Base-by-base conservation (phyloP, 1,140 invertebrate genomes). In the Drosophila bocki region DNA sequence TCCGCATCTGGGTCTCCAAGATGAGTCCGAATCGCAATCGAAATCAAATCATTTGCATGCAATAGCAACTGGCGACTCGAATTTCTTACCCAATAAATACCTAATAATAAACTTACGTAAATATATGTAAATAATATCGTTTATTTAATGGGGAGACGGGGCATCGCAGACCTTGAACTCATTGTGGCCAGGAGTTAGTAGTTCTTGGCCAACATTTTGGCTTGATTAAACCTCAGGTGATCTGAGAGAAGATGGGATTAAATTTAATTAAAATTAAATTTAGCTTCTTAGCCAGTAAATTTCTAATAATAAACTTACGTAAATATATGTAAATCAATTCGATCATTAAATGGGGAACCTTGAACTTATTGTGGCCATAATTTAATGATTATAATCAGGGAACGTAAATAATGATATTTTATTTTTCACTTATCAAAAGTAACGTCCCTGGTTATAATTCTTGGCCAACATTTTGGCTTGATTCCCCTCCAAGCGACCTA, bases 71-170 rank as follows among this genome's bases (percentile, higher is more conserved):
- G 47, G 48, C 62, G 44, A 61, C 67, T 62, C 71, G 78, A 83
- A 76, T 87, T 82, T 77, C 80, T 88, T 87, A 87, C 77, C 71
- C 65, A 87, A 87, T 87, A 87, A 87, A 87, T 57, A 29, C 53
- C 53, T 39, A 56, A 39, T 56, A 56, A 56, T 58, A 78, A 56
- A 80, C 59, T 82, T 79, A 83, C 53, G 65, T 72, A 71, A 68
- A 50, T 84, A 78, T 70, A 86, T 86, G 84, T 88, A 74, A 78
- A 88, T 86, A 87, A 69, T 79, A 58, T 51, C n/a, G 56, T 32
- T 56, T 61, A 32, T 42, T 41, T 45, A 54, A 67, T 68, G 50
- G 9, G 60, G n/a, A 7, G 67, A 53, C 42, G 35, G 61, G 15
- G 15, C 1, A 3, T 15, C 41, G 19, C 45, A 48, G 45, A 58